These are phyloP conservation scores for Heliconius charithonia DNA, from an alignment of 2,888 invertebrate species.

Conservation along the genomic window DNA sequence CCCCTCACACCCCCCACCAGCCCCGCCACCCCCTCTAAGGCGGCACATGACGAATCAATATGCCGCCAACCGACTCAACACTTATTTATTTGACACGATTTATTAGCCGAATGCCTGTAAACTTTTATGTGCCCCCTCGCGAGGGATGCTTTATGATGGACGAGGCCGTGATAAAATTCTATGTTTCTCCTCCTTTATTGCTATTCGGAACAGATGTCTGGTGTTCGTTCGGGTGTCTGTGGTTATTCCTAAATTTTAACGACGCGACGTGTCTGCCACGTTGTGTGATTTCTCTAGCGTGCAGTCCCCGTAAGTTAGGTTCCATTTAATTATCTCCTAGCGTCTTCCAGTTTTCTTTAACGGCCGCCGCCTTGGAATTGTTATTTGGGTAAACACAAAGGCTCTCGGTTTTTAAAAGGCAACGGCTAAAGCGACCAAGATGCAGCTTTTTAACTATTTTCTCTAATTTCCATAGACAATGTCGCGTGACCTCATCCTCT, in stretches of 20 bases:
- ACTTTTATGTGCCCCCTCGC: constrained; percentile 78
- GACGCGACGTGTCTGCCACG: constrained; percentile 47
- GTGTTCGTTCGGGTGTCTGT: constrained; percentile 52
- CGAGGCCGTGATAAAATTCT: constrained; percentile 77
- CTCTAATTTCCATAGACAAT: constrained; percentile 32
- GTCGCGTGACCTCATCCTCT: constrained; percentile 35
- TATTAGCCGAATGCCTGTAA: constrained; percentile 83
- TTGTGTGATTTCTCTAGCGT: constrained; percentile 39
- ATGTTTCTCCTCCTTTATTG: constrained; percentile 76
- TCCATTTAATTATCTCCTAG: constrained; percentile 29
- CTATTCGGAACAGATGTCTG: constrained; percentile 73
- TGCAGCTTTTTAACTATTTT: constrained; percentile 25
- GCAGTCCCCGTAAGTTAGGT: constrained; percentile 24
- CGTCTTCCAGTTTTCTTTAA: constrained; percentile 18
- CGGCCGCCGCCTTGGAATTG: background rate
- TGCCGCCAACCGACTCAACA: constrained; percentile 84
- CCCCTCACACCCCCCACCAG: constrained; percentile 36
- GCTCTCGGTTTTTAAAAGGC: constrained; percentile 3
- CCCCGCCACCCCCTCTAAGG: constrained; percentile 65
- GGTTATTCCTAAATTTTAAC: constrained; percentile 54
- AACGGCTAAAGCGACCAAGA: constrained; percentile 2
- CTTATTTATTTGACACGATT: constrained; percentile 84
- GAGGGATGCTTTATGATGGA: constrained; percentile 78
- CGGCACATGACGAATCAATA: constrained; percentile 84
- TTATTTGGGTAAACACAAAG: constrained; percentile 16